These are phyloP conservation scores for Chaunax sp. DNA, from an alignment of 2,797 vertebrate genomes.

Conservation along the genomic window DNA sequence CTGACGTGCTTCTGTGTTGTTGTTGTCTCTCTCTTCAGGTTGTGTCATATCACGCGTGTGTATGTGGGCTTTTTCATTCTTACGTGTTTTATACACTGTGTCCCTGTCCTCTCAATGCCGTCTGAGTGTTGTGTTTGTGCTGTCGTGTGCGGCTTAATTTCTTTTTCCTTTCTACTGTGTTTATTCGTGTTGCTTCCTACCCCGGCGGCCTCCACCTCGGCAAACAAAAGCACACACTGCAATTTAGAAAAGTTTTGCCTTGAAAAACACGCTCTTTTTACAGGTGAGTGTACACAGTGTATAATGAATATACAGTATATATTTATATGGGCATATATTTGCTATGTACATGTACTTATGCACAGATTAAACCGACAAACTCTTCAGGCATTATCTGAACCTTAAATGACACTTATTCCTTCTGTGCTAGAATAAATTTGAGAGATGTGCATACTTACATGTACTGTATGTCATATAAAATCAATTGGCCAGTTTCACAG, in stretches of 20 bases:
- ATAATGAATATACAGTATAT: neutral
- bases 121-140: constrained; percentile 81
- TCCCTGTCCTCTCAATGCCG: constrained; percentile 75
- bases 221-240: constrained; percentile 46
- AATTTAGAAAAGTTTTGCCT: constrained; percentile 16
- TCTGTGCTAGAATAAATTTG: neutral
- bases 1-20: constrained; percentile 83
- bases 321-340: neutral
- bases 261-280: neutral
- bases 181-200: constrained; percentile 61
- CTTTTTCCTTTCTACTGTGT: constrained; percentile 64
- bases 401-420: neutral
- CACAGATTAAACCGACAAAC: constrained; percentile 3
- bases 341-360: constrained; percentile 31
- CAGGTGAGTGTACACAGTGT: neutral
- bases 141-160: constrained; percentile 76
- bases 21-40: constrained; percentile 88
- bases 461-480: constrained; percentile 23
- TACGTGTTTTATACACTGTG: constrained; percentile 82
- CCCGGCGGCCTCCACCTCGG: constrained; percentile 73
- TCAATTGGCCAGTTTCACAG: constrained; percentile 22
- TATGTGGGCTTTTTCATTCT: constrained; percentile 89
- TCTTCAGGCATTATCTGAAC: neutral
- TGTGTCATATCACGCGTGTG: constrained; percentile 90
- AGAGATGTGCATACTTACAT: constrained; percentile 17